Base-by-base conservation (phyloP, 2,888 invertebrate species). In the Rotaria magnacalcarata region DNA sequence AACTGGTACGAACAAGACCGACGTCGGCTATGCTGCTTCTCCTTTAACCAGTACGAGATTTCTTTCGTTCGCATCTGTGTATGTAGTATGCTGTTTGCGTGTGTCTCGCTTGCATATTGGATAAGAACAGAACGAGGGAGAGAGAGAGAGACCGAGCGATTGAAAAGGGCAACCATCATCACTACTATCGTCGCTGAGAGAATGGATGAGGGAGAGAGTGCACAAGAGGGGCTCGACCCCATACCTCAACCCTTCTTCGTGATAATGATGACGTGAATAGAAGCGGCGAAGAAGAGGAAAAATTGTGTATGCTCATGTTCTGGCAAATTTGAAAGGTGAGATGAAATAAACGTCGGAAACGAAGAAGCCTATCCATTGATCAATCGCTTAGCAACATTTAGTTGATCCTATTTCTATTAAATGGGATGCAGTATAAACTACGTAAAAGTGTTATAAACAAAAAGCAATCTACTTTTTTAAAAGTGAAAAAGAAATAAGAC, bases 1-100 rank as follows among this genome's bases (percentile, higher is more conserved):
- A 67, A 67, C 67, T 67, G 67, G 67, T 67, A 67, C 67, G 67
- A 67, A 67, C 67, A 67, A 67, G 67, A 67, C 67, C 67, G 67
- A 67, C 67, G 67, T 67, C 67, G 67, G 67, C 67, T 67, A 34
- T 41, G 67, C 19, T 67, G 34, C 27, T 67, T 67, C 67, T 67
- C 34, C 60, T 67, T 67, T 19, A 34, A 67, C 67, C 6, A 67
- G 67, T 67, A 34, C 67, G 34, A 67, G 67, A 34, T 67, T 67
- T 67, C 67, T 67, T 67, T 67, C 67, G 67, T 67, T 67, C 34
- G 67, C 67, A 67, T 67, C 67, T 67, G 67, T 41, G 67, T 41
- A 67, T 67, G 67, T 11, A 67, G 67, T 67, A 67, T 41, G 67
- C 34, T 67, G 34, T 41, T 34, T 19, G 34, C 67, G 34, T 19